These are phyloP conservation scores for Lissonota sp. DNA, from an alignment of 2,888 invertebrate species.

Conservation along the genomic window DNA sequence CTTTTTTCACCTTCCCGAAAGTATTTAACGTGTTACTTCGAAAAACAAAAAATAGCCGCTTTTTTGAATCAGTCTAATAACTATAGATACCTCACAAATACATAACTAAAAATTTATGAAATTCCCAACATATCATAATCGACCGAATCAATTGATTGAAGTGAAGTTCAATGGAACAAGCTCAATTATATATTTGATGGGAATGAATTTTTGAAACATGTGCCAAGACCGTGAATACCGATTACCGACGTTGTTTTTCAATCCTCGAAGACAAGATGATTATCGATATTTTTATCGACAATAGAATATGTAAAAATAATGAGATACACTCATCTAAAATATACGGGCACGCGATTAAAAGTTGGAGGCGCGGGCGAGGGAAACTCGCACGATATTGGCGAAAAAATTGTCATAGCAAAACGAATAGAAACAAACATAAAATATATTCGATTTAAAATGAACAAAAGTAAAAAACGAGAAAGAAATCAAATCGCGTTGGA, in stretches of 20 bases:
- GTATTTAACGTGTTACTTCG: too few relatives aligned
- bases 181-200: too few relatives aligned
- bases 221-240: conserved; percentile 65
- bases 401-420: conserved; percentile 41
- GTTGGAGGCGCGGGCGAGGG: conserved; percentile 60
- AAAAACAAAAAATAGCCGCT: too few relatives aligned
- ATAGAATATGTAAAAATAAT: conserved; percentile 19
- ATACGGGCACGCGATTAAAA: conserved; percentile 59
- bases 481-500: conserved; percentile 26
- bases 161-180: too few relatives aligned
- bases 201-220: background rate
- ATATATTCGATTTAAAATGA: conserved; percentile 3
- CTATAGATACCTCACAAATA: too few relatives aligned
- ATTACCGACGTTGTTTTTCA: conserved; percentile 44
- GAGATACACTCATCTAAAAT: conserved; percentile 8
- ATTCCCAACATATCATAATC: too few relatives aligned
- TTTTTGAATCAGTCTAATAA: too few relatives aligned
- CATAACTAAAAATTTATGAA: too few relatives aligned
- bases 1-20: too few relatives aligned
- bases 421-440: conserved; percentile 33
- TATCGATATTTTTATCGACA: conserved; percentile 12
- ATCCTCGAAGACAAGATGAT: conserved; percentile 7
- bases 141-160: too few relatives aligned
- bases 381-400: conserved; percentile 44
- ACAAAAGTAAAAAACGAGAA: conserved; percentile 10